Evolutionary conservation across 1,140 invertebrate genomes (phyloP), one percentile per base, ranked within the genome.

Genomic region (Drosophila littoralis): DNA sequence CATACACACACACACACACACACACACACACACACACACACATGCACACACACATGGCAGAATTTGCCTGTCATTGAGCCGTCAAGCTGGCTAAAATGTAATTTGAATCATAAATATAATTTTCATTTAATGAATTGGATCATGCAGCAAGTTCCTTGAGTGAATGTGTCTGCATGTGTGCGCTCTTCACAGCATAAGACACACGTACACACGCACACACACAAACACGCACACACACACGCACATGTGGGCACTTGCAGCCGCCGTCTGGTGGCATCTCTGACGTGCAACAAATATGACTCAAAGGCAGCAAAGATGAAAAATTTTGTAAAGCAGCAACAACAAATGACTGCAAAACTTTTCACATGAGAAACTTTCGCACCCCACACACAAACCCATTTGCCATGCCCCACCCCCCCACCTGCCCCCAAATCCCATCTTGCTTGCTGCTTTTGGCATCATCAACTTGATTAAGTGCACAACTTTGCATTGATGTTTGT

Each of bases 51-150:
- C 28, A 54, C 40, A 17, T 17, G 17, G 12, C 36, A 32, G 9
- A 45, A 46, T 15, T 51, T 78, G 54, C 32, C 15, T 58, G 61
- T 32, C 52, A 69, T 60, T 74, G 33, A 48, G n/a, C n/a, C 58
- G 58, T n/a, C 46, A 64, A 46, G 52, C 59, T 48, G 6, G 65
- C 65, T 52, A 74, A 89, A 82, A 83, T 88, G 84, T 69, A 83
- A 83, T 88, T 83, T 88, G 75, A 88, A 88, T 88, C 83, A 88
- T 79, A 79, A 88, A 88, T 88, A 83, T 89, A 83, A 88, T 88
- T 89, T 86, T 74, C 73, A 63, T 83, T 77, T 88, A 88, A 88
- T 88, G 84, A 88, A 88, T 86, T 86, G 79, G 83, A 86, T 86
- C 77, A 86, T 60, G 66, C 68, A 64, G 58, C 57, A 68, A 64